phyloP scores from a whole-genome alignment of 2,888 invertebrate species.

The Synergus japonicus region DNA sequence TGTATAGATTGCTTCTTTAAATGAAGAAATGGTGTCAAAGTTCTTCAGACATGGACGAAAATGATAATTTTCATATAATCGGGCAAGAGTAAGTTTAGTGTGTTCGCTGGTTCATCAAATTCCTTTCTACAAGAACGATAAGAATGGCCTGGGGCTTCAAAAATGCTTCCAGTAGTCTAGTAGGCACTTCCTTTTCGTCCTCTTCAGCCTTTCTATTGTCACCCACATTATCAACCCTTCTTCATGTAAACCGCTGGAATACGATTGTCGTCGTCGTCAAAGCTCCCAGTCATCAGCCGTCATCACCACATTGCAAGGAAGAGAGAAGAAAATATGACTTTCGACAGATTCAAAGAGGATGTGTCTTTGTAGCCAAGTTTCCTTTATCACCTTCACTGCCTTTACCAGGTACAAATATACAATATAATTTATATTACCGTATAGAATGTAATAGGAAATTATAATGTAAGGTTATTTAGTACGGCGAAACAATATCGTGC shows the following conservation, averaged over 20 bases:
- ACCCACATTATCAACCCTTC: slow-evolving; percentile 44
- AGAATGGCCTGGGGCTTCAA: background rate
- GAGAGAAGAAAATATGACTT: slow-evolving; percentile 72
- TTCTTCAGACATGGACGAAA: background rate
- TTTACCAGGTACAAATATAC: no score
- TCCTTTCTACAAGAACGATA: slow-evolving; percentile 5
- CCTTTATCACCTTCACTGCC: slow-evolving; percentile 57
- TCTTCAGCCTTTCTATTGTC: slow-evolving; percentile 35
- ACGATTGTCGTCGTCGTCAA: slow-evolving; percentile 63
- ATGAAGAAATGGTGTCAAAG: no score
- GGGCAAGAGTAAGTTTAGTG: background rate
- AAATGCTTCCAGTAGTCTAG: slow-evolving; percentile 40
- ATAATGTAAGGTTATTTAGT: background rate
- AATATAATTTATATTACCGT: no score
- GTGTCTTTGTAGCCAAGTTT: no score
- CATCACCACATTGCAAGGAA: slow-evolving; percentile 68
- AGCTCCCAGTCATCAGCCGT: slow-evolving; percentile 60
- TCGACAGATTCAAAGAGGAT: slow-evolving; percentile 71
- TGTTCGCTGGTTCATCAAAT: slow-evolving; percentile 26
- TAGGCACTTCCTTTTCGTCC: slow-evolving; percentile 45
- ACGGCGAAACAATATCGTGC: background rate
- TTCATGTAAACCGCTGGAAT: slow-evolving; percentile 48
- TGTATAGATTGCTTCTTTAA: no score
- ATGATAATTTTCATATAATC: background rate
- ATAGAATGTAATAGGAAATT: no score